Conservation (phyloP, 2,888 invertebrate species). For the Alloscopus bannaensis region DNA sequence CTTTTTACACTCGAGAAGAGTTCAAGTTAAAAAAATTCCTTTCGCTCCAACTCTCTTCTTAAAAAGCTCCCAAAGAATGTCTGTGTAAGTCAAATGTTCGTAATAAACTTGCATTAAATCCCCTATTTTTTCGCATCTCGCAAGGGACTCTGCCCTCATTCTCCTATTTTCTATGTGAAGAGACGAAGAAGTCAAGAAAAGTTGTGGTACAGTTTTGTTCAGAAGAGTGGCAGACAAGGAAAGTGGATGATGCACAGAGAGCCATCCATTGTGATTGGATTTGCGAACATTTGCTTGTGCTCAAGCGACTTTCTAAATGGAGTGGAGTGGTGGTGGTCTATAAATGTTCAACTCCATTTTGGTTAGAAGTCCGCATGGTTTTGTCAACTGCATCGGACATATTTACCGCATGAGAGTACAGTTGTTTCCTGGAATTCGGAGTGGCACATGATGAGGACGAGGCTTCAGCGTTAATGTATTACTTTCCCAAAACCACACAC, state of each 20-base stretch:
- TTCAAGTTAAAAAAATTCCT: not conserved
- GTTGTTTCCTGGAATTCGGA: not conserved
- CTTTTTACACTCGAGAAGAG: no score
- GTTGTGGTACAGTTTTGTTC: not conserved
- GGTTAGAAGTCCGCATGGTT: not conserved
- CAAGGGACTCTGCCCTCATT: not conserved
- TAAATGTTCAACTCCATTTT: not conserved
- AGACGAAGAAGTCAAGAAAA: not conserved
- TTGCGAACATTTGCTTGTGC: not conserved
- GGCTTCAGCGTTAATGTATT: not conserved
- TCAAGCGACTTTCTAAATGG: not conserved
- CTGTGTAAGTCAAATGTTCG: constrained; percentile 5
- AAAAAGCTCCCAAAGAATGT: not conserved
- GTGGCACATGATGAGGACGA: not conserved
- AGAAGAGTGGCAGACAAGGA: not conserved
- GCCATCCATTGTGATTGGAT: constrained; percentile 20
- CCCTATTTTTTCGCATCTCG: not conserved
- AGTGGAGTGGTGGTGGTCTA: constrained; percentile 4
- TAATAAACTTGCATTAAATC: constrained; percentile 37
- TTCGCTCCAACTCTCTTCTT: not conserved
- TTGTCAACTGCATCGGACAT: not conserved
- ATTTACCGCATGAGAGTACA: not conserved
- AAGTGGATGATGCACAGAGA: no score
- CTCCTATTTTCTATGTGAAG: not conserved
- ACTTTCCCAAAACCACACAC: not conserved